Base-by-base conservation (phyloP, 1,140 invertebrate genomes). In the Polypedilum pembai region DNA sequence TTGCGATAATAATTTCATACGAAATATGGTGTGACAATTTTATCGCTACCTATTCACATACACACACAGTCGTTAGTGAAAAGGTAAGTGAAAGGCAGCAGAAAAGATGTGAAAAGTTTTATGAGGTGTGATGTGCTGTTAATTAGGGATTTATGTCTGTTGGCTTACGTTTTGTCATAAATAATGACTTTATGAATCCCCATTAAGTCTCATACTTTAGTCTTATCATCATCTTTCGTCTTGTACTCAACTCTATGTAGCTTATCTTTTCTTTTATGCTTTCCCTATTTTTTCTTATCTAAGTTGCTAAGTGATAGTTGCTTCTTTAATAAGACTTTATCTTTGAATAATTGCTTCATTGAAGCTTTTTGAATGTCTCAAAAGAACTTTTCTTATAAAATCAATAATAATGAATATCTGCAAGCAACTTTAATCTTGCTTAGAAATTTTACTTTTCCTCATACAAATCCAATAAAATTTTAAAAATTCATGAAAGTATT, bases 61-160 rank as follows among this genome's bases (percentile, higher is more conserved):
- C 8, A 8, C 15, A 45, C 15, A 56, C n/a, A 56, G n/a, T 15
- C 45, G 3, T 56, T n/a, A 56, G 45, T 45, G 41, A 45, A 41
- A 45, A 45, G 8, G 41, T 45, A n/a, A n/a, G 4, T 56, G 8
- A 56, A 56, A 56, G 12, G 45, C 3, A 56, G 45, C 15, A 45
- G 15, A 56, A n/a, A 56, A 69, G 65, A 69, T 21, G 65, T 69
- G 17, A 69, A 69, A 69, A 69, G 65, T 69, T 69, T 69, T 69
- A 69, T 21, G 65, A 69, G 65, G 65, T 69, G 65, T 20, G 65
- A 69, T 20, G 17, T 18, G 65, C 65, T 18, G 65, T 69, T 20
- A 69, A 69, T 69, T 69, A 69, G 20, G 65, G 65, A 69, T 69
- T 69, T 69, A 69, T 69, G 65, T 56, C 45, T 15, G 12, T n/a